These are phyloP conservation scores for Trissolcus japonicus DNA, from an alignment of 2,888 invertebrate genomes.

Conservation along the genomic window DNA sequence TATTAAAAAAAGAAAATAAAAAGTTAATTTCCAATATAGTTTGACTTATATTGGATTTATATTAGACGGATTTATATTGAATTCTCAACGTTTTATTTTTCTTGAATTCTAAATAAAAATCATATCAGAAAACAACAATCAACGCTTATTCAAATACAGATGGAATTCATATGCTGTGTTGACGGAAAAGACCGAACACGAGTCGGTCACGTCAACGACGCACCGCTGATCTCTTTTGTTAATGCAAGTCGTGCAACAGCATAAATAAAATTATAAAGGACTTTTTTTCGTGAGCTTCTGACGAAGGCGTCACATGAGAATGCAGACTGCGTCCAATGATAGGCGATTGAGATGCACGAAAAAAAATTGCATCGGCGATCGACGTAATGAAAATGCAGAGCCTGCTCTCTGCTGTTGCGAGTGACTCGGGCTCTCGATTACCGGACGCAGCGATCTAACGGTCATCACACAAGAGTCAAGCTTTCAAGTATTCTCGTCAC, in stretches of 20 bases:
- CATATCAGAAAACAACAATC: background rate
- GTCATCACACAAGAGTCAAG: slow-evolving; percentile 42
- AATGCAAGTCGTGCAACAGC: slow-evolving; percentile 46
- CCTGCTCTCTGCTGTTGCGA: slow-evolving; percentile 46
- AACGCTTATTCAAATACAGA: too few species aligned
- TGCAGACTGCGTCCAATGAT: slow-evolving; percentile 53
- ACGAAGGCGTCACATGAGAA: slow-evolving; percentile 38
- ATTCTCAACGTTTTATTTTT: too few species aligned
- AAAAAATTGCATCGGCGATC: slow-evolving; percentile 43
- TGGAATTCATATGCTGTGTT: slow-evolving; percentile 18
- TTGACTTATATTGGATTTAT: too few species aligned
- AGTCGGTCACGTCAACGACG: slow-evolving; percentile 22
- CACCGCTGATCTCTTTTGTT: slow-evolving; percentile 38
- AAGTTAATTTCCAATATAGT: too few species aligned
- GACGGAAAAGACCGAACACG: slow-evolving; percentile 14
- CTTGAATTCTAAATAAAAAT: background rate
- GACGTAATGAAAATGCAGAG: slow-evolving; percentile 57
- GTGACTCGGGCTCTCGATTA: slow-evolving; percentile 54
- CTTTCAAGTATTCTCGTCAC: slow-evolving; percentile 53
- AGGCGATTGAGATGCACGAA: slow-evolving; percentile 48
- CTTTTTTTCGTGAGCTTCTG: slow-evolving; percentile 20
- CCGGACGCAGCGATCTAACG: slow-evolving; percentile 51
- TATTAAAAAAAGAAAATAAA: too few species aligned
- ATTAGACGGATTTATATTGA: too few species aligned
- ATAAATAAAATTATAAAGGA: slow-evolving; percentile 55